These are phyloP conservation scores for Julus scanicus DNA, from an alignment of 2,888 invertebrate genomes.

Conservation along the genomic window DNA sequence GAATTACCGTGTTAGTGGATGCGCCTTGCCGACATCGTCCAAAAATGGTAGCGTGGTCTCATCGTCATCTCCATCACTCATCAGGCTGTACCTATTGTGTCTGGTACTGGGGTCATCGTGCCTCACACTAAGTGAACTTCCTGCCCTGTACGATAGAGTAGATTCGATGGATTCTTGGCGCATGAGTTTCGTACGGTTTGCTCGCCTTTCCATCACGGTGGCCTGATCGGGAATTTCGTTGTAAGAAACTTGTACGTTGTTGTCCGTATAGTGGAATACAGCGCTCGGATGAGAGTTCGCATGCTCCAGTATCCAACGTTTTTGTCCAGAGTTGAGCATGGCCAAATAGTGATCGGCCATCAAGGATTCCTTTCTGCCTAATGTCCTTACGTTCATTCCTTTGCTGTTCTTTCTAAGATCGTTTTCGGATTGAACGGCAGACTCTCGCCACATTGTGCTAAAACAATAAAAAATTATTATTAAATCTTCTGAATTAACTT, in stretches of 20 bases:
- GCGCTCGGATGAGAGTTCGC: slow-evolving; percentile 44
- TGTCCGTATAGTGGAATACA: slow-evolving; percentile 49
- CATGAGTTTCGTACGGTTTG: not conserved
- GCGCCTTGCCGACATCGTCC: slow-evolving; percentile 26
- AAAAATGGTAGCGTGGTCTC: slow-evolving; percentile 27
- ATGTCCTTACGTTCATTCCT: slow-evolving; percentile 51
- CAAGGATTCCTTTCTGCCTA: slow-evolving; percentile 57
- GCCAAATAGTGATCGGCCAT: slow-evolving; percentile 57
- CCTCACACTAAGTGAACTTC: slow-evolving; percentile 35
- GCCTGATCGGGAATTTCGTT: slow-evolving; percentile 41
- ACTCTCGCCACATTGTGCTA: slow-evolving; percentile 54
- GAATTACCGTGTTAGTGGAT: slow-evolving; percentile 47
- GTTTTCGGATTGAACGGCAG: not conserved
- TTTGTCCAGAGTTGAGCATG: slow-evolving; percentile 56
- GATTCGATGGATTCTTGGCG: slow-evolving; percentile 54
- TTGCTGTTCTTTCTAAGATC: not conserved
- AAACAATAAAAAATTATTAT: not conserved
- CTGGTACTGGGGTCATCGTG: not conserved
- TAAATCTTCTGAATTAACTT: not conserved
- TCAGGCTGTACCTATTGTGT: slow-evolving; percentile 27
- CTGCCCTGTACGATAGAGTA: slow-evolving; percentile 1
- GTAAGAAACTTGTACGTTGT: slow-evolving; percentile 4
- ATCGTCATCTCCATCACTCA: slow-evolving; percentile 51
- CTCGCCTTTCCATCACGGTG: not conserved
- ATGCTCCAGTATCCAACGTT: slow-evolving; percentile 35